Evolutionary conservation across 2,888 invertebrate genomes (phyloP).

Genomic region (Anorthoa munda): DNA sequence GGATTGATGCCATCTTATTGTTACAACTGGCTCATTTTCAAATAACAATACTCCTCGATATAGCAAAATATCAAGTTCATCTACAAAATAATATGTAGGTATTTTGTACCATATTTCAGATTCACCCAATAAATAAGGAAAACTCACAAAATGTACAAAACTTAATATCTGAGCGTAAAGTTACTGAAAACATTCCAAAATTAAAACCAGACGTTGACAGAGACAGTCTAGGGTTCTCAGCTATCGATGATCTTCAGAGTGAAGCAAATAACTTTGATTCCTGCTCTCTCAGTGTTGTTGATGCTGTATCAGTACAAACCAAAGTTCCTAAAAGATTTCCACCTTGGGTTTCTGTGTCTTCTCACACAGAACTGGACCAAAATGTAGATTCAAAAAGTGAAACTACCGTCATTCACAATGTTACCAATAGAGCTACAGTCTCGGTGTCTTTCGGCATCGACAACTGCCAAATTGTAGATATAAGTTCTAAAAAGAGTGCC

Average conservation of each 20-base stretch:
- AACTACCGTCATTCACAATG: slow-evolving; percentile 69
- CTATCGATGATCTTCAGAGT: slow-evolving; percentile 73
- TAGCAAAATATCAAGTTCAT: too few species aligned
- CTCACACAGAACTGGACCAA: slow-evolving; percentile 68
- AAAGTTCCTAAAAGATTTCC: slow-evolving; percentile 23
- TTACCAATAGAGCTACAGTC: slow-evolving; percentile 67
- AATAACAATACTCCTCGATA: too few species aligned
- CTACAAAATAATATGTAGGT: background rate
- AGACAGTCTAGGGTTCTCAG: slow-evolving; percentile 73
- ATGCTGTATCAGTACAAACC: slow-evolving; percentile 24
- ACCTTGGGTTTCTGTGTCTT: slow-evolving; percentile 69
- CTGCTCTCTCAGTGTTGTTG: slow-evolving; percentile 19
- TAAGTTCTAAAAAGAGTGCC: slow-evolving; percentile 77
- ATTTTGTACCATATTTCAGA: slow-evolving; percentile 62
- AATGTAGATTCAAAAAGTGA: slow-evolving; percentile 62
- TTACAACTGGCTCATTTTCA: too few species aligned
- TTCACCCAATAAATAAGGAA: slow-evolving; percentile 68
- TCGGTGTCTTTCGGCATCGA: slow-evolving; percentile 78
- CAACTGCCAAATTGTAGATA: slow-evolving; percentile 76
- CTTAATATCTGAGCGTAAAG: slow-evolving; percentile 34
- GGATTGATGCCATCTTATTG: too few species aligned
- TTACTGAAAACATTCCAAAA: slow-evolving; percentile 50
- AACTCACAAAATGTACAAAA: slow-evolving; percentile 68
- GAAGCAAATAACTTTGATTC: slow-evolving; percentile 49
- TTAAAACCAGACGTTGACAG: slow-evolving; percentile 47